Percentiles rank a stretch among this genome's conserved stretches.
Conservation (phyloP, 2,797 vertebrate genomes). For the Sebastiscus albofasciatus region DNA sequence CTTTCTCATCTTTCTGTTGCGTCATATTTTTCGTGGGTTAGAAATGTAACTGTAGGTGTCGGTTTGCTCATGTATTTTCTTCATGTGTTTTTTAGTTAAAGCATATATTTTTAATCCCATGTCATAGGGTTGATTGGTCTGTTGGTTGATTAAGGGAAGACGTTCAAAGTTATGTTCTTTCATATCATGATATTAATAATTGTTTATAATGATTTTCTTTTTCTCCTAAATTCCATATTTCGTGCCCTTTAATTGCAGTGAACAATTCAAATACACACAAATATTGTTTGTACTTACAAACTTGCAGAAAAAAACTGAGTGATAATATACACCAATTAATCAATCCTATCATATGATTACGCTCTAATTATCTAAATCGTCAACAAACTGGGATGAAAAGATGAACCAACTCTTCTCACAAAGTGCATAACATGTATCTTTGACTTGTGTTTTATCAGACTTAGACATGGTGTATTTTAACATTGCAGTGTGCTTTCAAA, state of each 20-base stretch:
- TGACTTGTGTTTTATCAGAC: not conserved
- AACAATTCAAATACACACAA: not conserved
- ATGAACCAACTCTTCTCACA: not conserved
- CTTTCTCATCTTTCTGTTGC: not conserved
- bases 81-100: not conserved
- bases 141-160: not conserved
- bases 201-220: not conserved
- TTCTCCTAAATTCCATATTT: not conserved
- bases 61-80: not conserved
- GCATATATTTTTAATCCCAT: not conserved
- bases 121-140: not conserved
- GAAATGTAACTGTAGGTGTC: not conserved
- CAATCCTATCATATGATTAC: not conserved
- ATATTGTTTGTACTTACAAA: not conserved
- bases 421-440: not conserved
- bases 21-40: not conserved
- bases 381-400: not conserved
- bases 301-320: not conserved
- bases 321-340: not conserved
- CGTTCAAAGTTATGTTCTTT: not conserved
- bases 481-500: slow-evolving; percentile 29
- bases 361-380: not conserved
- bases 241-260: not conserved
- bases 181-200: not conserved
- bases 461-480: not conserved